phyloP scores from a whole-genome alignment of 64 coral and sea anemone genomes.

The Stichodactyla mertensii region DNA sequence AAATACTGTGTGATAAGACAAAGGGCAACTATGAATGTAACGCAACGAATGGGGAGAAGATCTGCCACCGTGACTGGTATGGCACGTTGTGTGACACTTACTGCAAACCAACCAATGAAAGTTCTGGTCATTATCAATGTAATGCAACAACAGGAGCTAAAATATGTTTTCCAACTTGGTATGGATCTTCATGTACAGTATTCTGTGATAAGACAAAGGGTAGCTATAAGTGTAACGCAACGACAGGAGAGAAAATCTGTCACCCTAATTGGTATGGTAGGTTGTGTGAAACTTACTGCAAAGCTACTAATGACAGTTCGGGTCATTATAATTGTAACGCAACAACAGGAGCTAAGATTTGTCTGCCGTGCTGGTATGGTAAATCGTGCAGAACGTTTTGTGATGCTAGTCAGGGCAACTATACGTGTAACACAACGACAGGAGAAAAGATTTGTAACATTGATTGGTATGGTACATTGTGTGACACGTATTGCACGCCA shows the following conservation, averaged over 20 bases:
- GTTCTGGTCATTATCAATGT: conserved; percentile 48
- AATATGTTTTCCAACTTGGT: conserved; percentile 44
- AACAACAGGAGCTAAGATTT: conserved; percentile 47
- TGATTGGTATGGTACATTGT: conserved; percentile 60
- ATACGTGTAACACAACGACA: conserved; percentile 39
- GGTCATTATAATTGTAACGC: conserved; percentile 63
- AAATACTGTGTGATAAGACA: conserved; percentile 20
- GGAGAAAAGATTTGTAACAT: conserved; percentile 45
- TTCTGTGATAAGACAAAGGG: conserved; percentile 27
- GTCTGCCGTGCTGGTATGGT: conserved; percentile 46
- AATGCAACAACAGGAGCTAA: conserved; percentile 45
- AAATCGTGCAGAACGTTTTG: conserved; percentile 35
- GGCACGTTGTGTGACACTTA: conserved; percentile 50
- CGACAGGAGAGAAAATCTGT: background rate
- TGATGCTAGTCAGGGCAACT: conserved; percentile 28
- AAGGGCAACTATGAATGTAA: conserved; percentile 47
- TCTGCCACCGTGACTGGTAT: conserved; percentile 62
- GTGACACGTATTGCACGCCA: background rate
- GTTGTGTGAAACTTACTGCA: conserved; percentile 44
- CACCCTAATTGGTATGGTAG: conserved; percentile 40
- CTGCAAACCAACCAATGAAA: conserved; percentile 23
- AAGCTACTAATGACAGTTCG: conserved; percentile 28
- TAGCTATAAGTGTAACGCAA: conserved; percentile 30
- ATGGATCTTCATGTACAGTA: conserved; percentile 33
- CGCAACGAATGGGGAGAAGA: conserved; percentile 10